These are phyloP conservation scores for Holacanthella duospinosa DNA, from an alignment of 2,888 invertebrate species.

Conservation along the genomic window DNA sequence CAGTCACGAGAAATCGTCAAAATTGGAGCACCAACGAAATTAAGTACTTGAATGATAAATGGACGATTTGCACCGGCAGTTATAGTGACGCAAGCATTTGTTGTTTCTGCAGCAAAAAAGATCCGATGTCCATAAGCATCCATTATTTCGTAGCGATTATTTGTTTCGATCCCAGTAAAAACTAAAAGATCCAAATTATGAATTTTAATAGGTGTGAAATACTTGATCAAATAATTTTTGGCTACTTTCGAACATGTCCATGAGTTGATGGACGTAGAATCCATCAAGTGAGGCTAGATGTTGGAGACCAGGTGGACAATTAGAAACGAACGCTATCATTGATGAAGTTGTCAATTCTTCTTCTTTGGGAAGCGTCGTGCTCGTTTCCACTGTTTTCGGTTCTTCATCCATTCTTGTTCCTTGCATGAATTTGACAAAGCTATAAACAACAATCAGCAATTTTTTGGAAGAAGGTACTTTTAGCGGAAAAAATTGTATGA, in stretches of 20 bases:
- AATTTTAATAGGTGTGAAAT: no score
- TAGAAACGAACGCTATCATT: no score
- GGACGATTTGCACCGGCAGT: not conserved
- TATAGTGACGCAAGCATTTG: not conserved
- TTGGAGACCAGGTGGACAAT: not conserved
- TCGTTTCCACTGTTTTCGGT: no score
- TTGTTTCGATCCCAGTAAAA: not conserved
- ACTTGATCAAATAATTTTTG: not conserved
- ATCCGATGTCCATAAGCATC: not conserved
- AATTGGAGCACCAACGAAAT: not conserved
- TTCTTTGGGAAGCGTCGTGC: no score
- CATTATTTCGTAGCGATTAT: not conserved
- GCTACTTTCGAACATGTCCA: not conserved
- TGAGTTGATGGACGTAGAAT: not conserved
- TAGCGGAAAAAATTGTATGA: no score
- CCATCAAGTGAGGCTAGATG: not conserved
- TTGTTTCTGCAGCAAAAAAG: not conserved
- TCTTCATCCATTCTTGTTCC: no score
- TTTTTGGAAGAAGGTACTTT: no score
- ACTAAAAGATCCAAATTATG: not conserved
- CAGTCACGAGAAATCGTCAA: not conserved
- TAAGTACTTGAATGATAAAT: not conserved
- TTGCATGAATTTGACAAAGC: no score
- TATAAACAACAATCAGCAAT: no score
- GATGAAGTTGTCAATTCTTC: no score